These are phyloP conservation scores for Stenoptilia bipunctidactyla DNA, from an alignment of 2,888 invertebrate genomes.

Conservation along the genomic window DNA sequence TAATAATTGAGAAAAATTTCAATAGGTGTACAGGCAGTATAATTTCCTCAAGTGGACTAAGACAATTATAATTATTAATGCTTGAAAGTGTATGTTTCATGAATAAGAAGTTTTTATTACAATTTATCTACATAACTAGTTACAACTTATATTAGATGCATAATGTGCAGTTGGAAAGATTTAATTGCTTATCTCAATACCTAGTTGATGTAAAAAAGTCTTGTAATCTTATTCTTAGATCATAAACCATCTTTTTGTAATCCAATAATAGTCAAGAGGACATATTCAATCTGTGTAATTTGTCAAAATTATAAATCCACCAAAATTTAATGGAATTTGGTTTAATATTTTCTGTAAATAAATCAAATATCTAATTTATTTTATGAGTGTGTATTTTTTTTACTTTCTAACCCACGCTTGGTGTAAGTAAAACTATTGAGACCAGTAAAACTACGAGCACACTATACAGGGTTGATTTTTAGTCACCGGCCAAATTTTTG, in stretches of 20 bases:
- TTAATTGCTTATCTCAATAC: background rate
- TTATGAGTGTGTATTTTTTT: conserved; percentile 28
- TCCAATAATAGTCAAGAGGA: no score
- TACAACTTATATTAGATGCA: conserved; percentile 16
- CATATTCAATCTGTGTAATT: conserved; percentile 25
- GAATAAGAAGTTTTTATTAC: conserved; percentile 52
- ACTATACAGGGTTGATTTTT: no score
- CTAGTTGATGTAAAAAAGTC: no score
- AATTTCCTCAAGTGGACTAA: conserved; percentile 23
- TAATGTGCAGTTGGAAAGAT: background rate
- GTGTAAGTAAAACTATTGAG: no score
- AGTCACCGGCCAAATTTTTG: no score
- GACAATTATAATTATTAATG: conserved; percentile 30
- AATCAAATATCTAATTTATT: conserved; percentile 63
- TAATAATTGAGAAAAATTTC: background rate
- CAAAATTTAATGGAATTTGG: conserved; percentile 55
- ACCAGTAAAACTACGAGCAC: no score
- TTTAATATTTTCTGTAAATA: conserved; percentile 71
- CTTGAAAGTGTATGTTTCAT: conserved; percentile 38
- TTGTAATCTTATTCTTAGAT: no score
- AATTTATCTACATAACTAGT: conserved; percentile 45
- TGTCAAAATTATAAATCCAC: conserved; percentile 44
- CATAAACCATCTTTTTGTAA: no score
- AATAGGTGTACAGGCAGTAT: conserved; percentile 13
- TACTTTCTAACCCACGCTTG: no score